A percentile compares a stretch with the other conserved stretches of the same genome.
Evolutionary conservation across 2,888 invertebrate species (phyloP).

Genomic region (Atrina japonica): DNA sequence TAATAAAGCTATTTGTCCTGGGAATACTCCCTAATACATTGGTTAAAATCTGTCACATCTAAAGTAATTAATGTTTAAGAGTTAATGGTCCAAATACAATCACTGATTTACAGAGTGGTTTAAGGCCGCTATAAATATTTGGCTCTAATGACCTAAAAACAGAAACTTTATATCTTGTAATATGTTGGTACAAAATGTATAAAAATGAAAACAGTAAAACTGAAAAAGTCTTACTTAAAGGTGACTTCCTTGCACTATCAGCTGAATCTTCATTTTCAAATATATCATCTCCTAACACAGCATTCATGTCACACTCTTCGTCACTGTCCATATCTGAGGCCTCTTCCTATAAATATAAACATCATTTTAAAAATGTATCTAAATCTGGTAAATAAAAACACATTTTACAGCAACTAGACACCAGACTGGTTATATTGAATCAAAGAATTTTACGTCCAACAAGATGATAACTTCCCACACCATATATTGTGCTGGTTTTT

Average conservation of each 20-base stretch:
- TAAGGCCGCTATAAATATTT: too few relatives aligned
- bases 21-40: too few relatives aligned
- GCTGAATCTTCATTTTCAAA: constrained; percentile 64
- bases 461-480: too few relatives aligned
- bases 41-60: too few relatives aligned
- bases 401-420: not conserved
- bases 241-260: constrained; percentile 54
- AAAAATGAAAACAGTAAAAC: not conserved
- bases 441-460: too few relatives aligned
- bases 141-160: too few relatives aligned
- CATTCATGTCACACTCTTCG: constrained; percentile 92
- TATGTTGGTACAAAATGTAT: not conserved
- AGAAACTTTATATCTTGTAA: too few relatives aligned
- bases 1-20: too few relatives aligned
- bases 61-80: too few relatives aligned
- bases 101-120: too few relatives aligned
- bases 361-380: not conserved
- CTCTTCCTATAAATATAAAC: constrained; percentile 27
- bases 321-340: constrained; percentile 72
- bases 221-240: constrained; percentile 67
- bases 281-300: constrained; percentile 90
- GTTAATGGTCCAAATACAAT: too few relatives aligned
- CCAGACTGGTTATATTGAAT: not conserved
- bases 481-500: too few relatives aligned
- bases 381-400: not conserved